Evolutionary conservation across 1,140 invertebrate genomes (phyloP), one percentile per base, ranked within the genome.

Genomic region (Saccostrea cuccullata): DNA sequence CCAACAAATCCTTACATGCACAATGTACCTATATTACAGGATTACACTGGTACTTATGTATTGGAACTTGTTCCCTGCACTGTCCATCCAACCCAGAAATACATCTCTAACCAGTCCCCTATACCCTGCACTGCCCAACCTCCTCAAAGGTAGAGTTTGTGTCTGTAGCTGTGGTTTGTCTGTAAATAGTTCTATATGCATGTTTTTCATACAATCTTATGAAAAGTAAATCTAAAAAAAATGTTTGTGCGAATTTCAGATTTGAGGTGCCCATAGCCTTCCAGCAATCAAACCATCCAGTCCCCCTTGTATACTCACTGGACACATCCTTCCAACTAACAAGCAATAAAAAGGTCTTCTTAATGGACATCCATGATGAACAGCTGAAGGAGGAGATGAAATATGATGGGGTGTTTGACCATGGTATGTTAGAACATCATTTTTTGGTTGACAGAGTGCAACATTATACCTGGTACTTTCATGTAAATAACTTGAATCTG

Each of bases 261-360:
- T 96, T 95, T 91, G 91, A 94, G 77, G 91, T 96, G n/a, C 94
- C 95, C 0, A 93, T 96, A 73, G 92, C 94, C n/a, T 95, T 95
- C 90, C 95, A 96, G 89, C 95, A 95, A 89, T 94, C 95, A 17
- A 94, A 94, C 86, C 92, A 95, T 6, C 95, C 96, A 13, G 95
- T 95, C 2, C 95, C 95, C 23, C 91, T 95, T 0, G 92, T 93
- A 47, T 96, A 96, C 87, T 94, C 95, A 2, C 93, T 96, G 5
- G 94, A 96, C 90, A 96, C 95, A 58, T 92, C 94, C n/a, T 95
- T 96, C 87, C 95, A 95, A 87, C 86, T 96, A 13, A 94, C 94
- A 64, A 95, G 95, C 86, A 94, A 94, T 86, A 90, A 93, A 67
- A 90, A 94, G 84, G 88, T 93, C 55, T 95, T 96, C 77, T 91